Base-by-base conservation (phyloP, 2,113 vertebrate genomes). In the Megaceryle maxima region DNA sequence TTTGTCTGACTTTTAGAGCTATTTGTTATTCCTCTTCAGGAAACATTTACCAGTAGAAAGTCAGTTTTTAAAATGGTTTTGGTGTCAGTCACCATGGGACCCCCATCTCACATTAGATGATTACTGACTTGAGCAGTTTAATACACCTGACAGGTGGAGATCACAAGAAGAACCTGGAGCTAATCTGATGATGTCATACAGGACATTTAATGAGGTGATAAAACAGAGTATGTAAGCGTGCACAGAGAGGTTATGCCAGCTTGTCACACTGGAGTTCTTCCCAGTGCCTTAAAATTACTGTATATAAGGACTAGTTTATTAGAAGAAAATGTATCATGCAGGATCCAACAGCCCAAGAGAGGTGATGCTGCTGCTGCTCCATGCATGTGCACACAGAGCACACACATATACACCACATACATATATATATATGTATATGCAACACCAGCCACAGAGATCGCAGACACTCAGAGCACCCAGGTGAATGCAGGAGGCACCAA, bases 1-100 rank as follows among this genome's bases (percentile, higher is more conserved):
- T 91, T 69, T 77, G 12, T 77, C 72, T 88, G 31, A 66, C 73
- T 94, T 94, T 94, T 77, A 62, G 79, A 88, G 55, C 17, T 90
- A 76, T 83, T 90, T 86, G 63, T 88, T 41, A 83, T 90, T 90
- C 35, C 4, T 83, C 82, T 92, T 76, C 63, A 80, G 70, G 63
- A 10, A 82, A 80, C 39, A 73, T 83, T 76, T 88, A 69, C 24
- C 62, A 33, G 31, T 80, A 50, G 77, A 79, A 73, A 62, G 72
- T 37, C 10, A 1, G 6, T 33, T 94, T 84, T 94, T n/a, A 66
- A 83, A 75, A 88, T 48, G 24, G 15, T 93, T 88, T 83, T 73
- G 13, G n/a, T 63, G 17, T 87, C 53, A 79, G 48, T 56, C 13
- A 5, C 19, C 22, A n/a, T 63, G 20, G 25, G 50, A 93, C 41